phyloP scores from a whole-genome alignment of 2,888 invertebrate genomes.

The Tetranychus piercei region DNA sequence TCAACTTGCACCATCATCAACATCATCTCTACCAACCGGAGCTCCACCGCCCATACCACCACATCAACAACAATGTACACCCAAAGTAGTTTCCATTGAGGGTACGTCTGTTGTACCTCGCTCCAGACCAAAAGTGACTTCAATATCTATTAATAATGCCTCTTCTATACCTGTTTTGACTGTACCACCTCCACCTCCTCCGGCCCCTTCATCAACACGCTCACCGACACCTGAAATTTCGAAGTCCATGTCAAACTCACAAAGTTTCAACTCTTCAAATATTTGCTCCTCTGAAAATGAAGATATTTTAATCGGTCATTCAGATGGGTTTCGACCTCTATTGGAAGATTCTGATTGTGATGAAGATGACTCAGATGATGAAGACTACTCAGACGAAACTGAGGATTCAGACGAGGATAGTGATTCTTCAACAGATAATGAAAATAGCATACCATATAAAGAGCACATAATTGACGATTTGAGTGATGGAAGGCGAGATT shows the following conservation, averaged over 20 bases:
- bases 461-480: conserved; percentile 8
- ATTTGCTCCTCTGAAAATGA: background rate
- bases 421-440: background rate
- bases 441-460: background rate
- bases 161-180: conserved; percentile 25
- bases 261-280: background rate
- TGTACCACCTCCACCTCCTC: conserved; percentile 7
- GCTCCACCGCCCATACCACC: background rate
- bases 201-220: background rate
- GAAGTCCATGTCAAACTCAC: background rate
- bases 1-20: background rate
- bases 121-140: conserved; percentile 51
- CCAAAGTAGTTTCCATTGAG: conserved; percentile 33
- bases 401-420: conserved; percentile 3
- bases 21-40: background rate
- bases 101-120: conserved; percentile 60
- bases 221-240: conserved; percentile 16
- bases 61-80: conserved; percentile 8
- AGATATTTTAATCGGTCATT: conserved; percentile 26
- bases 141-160: conserved; percentile 18
- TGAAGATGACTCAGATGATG: conserved; percentile 24
- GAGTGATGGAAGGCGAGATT: background rate
- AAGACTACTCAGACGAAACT: background rate
- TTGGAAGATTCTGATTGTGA: conserved; percentile 54
- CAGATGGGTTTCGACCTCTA: conserved; percentile 53